Evolutionary conservation across 1,140 invertebrate species (phyloP).

Genomic region (Bombus sibiricus): DNA sequence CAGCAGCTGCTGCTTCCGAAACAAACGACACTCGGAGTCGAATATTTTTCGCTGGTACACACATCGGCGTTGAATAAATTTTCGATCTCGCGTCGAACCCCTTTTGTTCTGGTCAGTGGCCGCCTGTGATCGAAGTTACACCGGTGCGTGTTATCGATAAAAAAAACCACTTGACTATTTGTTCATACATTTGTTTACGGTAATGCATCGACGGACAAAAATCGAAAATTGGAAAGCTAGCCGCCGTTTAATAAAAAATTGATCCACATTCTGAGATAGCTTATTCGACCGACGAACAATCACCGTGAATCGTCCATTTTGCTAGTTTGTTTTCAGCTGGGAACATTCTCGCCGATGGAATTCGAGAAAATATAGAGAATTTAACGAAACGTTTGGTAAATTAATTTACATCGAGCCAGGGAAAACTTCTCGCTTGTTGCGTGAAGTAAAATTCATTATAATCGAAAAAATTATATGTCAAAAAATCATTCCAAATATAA

Average conservation of each 20-base stretch:
- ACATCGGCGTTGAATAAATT: conserved; percentile 26
- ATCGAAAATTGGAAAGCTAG: background rate
- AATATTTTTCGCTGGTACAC: conserved; percentile 2
- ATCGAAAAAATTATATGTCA: background rate
- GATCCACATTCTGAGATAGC: background rate
- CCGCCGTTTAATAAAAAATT: background rate
- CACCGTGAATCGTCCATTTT: background rate
- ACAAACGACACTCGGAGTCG: conserved; percentile 7
- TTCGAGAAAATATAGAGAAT: background rate
- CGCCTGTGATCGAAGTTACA: conserved; percentile 14
- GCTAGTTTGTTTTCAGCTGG: background rate
- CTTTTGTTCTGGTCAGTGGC: conserved; percentile 14
- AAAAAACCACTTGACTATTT: background rate
- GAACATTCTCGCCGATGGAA: background rate
- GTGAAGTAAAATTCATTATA: too few species aligned
- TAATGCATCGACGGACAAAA: background rate
- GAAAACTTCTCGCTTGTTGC: too few species aligned
- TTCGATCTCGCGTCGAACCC: background rate
- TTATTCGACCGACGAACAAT: background rate
- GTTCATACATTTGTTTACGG: background rate
- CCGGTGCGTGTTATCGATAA: background rate
- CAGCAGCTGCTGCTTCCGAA: conserved; percentile 17
- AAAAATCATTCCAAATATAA: too few species aligned
- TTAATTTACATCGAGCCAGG: too few species aligned
- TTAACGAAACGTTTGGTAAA: background rate